Base-by-base conservation (phyloP, 2,888 invertebrate genomes). In the Rhagonycha fulva region DNA sequence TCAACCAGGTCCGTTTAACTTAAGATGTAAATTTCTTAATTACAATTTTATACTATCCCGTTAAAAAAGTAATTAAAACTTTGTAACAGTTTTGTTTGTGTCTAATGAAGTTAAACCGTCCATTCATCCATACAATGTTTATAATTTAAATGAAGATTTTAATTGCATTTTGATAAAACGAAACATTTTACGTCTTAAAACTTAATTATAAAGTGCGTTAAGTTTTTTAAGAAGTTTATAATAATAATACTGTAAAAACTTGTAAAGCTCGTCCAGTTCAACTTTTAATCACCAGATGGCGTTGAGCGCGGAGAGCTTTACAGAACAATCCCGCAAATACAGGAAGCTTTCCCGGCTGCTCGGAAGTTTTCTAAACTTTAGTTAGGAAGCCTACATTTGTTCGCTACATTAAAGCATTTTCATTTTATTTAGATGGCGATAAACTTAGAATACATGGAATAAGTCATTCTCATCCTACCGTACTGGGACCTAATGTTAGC, bases 401-500 rank as follows among this genome's bases (percentile, higher is more conserved):
- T 14, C 10, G 23, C 11, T 69, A 32, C 11, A 69, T 47, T 71
- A 28, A 19, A 62, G 11, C 12, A 11, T 10, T 71, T 14, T 62
- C 63, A 9, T 24, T 69, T n/a, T 62, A 26, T 69, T 19, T 30
- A 74, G 74, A 74, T 67, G 70, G 66, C 66, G 74, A 74, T 71
- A 70, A 66, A 7, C 62, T 69, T n/a, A 74, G 47, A 26, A 71
- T 60, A 63, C 61, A 63, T 63, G 74, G 74, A 66, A 19, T 19
- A 19, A 71, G 70, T 30, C 74, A 74, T 61, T 66, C 72, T 23
- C 72, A 78, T 62, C 84, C 85, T 62, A 85, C 91, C 83, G 92
- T 92, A 83, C 91, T 91, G 76, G 93, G 93, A 78, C 93, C 93
- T 47, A 93, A 92, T 89, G 93, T 93, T 84, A 93, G 93, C 89